Conservation (phyloP, 2,113 vertebrate genomes). For the Pollimyrus isidori region DNA sequence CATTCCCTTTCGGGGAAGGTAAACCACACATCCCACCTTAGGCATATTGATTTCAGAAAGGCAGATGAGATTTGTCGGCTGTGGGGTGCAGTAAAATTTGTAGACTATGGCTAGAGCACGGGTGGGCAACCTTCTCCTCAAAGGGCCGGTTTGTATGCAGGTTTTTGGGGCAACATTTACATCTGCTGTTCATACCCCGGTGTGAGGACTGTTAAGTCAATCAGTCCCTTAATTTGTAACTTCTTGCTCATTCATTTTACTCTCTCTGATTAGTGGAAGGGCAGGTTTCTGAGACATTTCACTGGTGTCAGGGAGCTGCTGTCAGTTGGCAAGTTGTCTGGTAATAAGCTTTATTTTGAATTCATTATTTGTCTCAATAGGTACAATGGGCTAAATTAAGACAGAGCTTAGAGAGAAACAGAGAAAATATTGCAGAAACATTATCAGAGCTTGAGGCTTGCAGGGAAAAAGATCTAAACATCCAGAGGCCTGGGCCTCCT, state of each 20-base stretch:
- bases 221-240: not conserved
- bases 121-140: not conserved
- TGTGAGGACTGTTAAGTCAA: not conserved
- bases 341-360: not conserved
- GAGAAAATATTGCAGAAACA: not conserved
- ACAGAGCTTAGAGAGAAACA: not conserved
- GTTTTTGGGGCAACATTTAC: not conserved
- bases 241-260: not conserved
- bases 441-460: not conserved
- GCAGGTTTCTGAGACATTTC: not conserved
- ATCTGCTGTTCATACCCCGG: too few relatives aligned
- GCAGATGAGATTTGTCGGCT: not conserved
- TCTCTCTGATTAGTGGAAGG: not conserved
- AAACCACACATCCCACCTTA: not conserved
- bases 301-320: not conserved
- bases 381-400: not conserved
- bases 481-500: not conserved
- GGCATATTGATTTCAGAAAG: not conserved
- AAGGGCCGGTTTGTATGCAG: not conserved
- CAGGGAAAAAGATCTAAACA: not conserved
- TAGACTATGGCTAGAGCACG: not conserved
- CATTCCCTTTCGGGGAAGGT: not conserved
- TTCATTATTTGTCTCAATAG: not conserved
- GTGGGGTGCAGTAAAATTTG: not conserved
- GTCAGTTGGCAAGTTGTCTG: not conserved